Conservation (phyloP, 2,888 invertebrate species). For the Cosmia pyralina region DNA sequence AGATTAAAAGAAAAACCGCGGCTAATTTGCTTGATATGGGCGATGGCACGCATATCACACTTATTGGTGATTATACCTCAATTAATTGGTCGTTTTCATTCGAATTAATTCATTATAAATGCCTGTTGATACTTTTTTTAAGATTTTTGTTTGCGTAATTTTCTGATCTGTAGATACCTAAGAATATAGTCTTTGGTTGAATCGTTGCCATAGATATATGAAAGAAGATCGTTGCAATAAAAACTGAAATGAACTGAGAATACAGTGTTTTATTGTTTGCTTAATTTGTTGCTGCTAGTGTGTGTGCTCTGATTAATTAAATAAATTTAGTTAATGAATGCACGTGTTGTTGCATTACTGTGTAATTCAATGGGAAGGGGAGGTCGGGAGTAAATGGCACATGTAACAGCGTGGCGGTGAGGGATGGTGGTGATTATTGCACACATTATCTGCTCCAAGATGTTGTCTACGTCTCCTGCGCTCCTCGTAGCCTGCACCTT, state of each 20-base stretch:
- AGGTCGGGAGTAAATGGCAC: constrained; percentile 75
- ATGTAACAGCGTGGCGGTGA: constrained; percentile 79
- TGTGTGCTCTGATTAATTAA: constrained; percentile 69
- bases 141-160: constrained; percentile 67
- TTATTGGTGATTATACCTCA: constrained; percentile 73
- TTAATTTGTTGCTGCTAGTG: constrained; percentile 29
- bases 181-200: constrained; percentile 40
- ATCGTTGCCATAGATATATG: constrained; percentile 34
- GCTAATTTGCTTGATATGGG: constrained; percentile 76
- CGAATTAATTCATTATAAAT: constrained; percentile 73
- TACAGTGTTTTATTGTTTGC: constrained; percentile 28
- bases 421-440: constrained; percentile 85
- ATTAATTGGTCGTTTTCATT: constrained; percentile 75
- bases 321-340: constrained; percentile 76
- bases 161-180: constrained; percentile 63
- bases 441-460: constrained; percentile 81
- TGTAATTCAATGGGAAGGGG: constrained; percentile 82
- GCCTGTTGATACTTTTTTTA: constrained; percentile 52
- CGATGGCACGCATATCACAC: constrained; percentile 73
- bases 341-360: constrained; percentile 80
- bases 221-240: constrained; percentile 34
- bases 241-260: constrained; percentile 25
- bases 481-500: constrained; percentile 71
- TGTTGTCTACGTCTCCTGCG: constrained; percentile 66
- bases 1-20: constrained; percentile 69